These are phyloP conservation scores for Geopemphigus sp. DNA, from an alignment of 1,140 invertebrate genomes.

Conservation along the genomic window DNA sequence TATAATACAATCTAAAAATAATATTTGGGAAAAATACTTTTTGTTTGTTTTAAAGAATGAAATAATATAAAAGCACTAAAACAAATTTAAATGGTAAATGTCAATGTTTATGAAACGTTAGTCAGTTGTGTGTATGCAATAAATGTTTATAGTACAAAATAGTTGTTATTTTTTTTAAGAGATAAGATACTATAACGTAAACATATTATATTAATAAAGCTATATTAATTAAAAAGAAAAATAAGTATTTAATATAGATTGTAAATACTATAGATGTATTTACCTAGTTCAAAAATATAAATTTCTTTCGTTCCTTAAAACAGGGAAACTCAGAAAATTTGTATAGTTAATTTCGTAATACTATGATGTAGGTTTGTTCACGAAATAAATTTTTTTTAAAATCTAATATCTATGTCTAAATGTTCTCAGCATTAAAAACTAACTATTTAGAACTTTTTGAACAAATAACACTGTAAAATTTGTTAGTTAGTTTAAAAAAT, in stretches of 20 bases:
- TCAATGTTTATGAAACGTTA: constrained; percentile 25
- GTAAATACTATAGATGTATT: not conserved
- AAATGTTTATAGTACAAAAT: constrained; percentile 24
- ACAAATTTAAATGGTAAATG: constrained; percentile 6
- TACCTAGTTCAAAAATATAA: not conserved
- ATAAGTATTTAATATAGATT: no score
- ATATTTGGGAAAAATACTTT: not conserved
- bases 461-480: constrained; percentile 30
- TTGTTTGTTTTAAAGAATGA: not conserved
- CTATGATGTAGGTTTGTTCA: not conserved
- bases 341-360: not conserved
- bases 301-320: not conserved
- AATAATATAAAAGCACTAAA: not conserved
- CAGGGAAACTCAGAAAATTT: not conserved
- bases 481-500: constrained; percentile 42
- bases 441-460: constrained; percentile 2
- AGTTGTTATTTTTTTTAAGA: not conserved
- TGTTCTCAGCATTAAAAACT: constrained; percentile 22
- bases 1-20: not conserved
- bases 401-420: constrained; percentile 14
- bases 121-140: constrained; percentile 6
- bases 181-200: not conserved
- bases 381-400: not conserved
- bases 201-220: not conserved
- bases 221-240: no score